Conservation (phyloP, 1,140 invertebrate species). For the Brachionus angularis region DNA sequence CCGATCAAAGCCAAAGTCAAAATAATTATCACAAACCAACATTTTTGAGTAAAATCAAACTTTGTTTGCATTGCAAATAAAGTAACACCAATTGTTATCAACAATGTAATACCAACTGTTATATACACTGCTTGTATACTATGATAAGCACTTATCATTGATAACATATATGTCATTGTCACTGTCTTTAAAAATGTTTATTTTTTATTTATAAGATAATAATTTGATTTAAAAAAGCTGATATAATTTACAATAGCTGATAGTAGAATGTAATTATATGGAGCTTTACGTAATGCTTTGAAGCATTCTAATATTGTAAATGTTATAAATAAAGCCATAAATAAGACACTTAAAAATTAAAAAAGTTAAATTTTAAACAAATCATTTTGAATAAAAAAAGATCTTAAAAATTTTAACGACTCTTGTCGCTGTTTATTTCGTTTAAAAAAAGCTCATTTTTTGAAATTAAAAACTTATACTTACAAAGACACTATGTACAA, state of each 20-base stretch:
- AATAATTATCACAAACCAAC: slow-evolving; percentile 58
- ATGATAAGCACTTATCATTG: slow-evolving; percentile 48
- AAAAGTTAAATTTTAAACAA: no score
- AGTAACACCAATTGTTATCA: slow-evolving; percentile 59
- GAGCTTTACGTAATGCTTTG: not conserved
- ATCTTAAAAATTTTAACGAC: no score
- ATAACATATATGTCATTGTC: slow-evolving; percentile 61
- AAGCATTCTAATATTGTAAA: not conserved
- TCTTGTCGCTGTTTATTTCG: no score
- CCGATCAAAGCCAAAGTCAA: slow-evolving; percentile 60
- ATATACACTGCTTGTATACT: slow-evolving; percentile 52
- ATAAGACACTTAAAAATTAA: not conserved
- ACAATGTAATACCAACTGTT: slow-evolving; percentile 60
- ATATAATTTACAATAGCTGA: not conserved
- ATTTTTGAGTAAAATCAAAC: slow-evolving; percentile 50
- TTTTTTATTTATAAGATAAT: no score
- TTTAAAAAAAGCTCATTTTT: not conserved
- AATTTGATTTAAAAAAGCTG: no score
- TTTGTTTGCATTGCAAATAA: slow-evolving; percentile 63
- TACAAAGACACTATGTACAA: not conserved
- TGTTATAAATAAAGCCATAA: not conserved
- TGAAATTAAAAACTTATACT: not conserved
- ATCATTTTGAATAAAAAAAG: no score
- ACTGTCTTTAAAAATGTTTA: slow-evolving; percentile 60
- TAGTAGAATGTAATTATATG: not conserved